Base-by-base conservation (phyloP, 2,113 vertebrate species). In the Anarhynchus alexandrinus region DNA sequence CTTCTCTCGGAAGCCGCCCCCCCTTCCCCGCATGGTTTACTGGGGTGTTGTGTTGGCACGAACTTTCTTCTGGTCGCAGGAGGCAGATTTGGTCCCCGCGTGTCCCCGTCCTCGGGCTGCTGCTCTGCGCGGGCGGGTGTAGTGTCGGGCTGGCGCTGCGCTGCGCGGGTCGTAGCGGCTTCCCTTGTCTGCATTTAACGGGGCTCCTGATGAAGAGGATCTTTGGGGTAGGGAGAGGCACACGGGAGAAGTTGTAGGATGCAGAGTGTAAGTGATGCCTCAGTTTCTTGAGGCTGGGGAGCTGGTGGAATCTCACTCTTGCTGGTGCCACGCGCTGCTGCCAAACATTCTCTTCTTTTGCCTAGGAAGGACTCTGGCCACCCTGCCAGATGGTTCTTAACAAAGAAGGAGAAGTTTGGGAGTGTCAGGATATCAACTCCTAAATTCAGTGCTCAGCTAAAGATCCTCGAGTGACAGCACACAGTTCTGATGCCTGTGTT, bases 11-110 rank as follows among this genome's bases (percentile, higher is more conserved):
- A 77, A 92, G 61, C 74, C 12, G 9, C 29, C 64, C 64, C 27
- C 47, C 49, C 62, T 5, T 26, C 64, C 1, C 32, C 32, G 47
- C 72, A 15, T 64, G 89, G 20, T 71, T 93, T 84, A 47, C 32
- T 40, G 92, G 80, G 94, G 72, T 86, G 82, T 54, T 47, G 69
- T 61, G 76, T 57, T 15, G n/a, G 72, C 43, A 61, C 52, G 26
- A 97, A 97, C 88, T 97, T 96, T 96, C 30, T 96, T 81, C 20
- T 51, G 92, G 8, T 27, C 74, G 76, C 21, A 4, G 61, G 51
- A 45, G 83, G 57, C 21, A 11, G 80, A 1, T 88, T 67, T 38
- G 76, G 59, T 83, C 58, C 34, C 70, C 10, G 30, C 13, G 11
- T 70, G 86, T 84, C 59, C 52, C 85, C 3, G 17, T 21, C 10